Evolutionary conservation across 2,113 vertebrate species (phyloP).

Genomic region (Mobula birostris): DNA sequence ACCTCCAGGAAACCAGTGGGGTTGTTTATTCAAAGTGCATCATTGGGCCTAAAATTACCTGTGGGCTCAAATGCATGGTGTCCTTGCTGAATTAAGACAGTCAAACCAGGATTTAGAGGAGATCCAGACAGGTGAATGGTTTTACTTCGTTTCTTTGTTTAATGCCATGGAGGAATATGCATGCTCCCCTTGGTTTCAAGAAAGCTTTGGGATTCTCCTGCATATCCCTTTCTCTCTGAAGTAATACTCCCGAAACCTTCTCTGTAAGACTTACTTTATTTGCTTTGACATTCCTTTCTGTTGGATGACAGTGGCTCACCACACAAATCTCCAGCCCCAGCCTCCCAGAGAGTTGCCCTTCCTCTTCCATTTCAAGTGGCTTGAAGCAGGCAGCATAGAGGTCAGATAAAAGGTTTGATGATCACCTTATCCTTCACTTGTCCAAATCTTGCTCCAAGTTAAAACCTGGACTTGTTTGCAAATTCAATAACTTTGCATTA

Average conservation of each 20-base stretch:
- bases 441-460: background rate
- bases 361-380: background rate
- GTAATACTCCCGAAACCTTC: background rate
- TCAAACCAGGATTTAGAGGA: background rate
- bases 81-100: background rate
- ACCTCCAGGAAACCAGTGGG: background rate
- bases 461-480: background rate
- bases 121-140: background rate
- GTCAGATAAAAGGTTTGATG: too few species aligned
- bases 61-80: background rate
- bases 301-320: background rate
- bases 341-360: background rate
- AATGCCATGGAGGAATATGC: too few species aligned
- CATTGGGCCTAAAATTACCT: background rate
- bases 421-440: too few species aligned
- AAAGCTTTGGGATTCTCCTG: too few species aligned
- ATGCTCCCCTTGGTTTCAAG: too few species aligned
- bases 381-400: background rate
- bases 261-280: background rate
- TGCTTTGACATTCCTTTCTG: background rate
- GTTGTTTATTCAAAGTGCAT: background rate
- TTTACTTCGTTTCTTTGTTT: too few species aligned
- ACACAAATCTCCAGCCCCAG: background rate
- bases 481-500: background rate
- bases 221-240: background rate